These are phyloP conservation scores for Hypotaenidia philippensis DNA, from an alignment of 2,797 vertebrate genomes.

Conservation along the genomic window DNA sequence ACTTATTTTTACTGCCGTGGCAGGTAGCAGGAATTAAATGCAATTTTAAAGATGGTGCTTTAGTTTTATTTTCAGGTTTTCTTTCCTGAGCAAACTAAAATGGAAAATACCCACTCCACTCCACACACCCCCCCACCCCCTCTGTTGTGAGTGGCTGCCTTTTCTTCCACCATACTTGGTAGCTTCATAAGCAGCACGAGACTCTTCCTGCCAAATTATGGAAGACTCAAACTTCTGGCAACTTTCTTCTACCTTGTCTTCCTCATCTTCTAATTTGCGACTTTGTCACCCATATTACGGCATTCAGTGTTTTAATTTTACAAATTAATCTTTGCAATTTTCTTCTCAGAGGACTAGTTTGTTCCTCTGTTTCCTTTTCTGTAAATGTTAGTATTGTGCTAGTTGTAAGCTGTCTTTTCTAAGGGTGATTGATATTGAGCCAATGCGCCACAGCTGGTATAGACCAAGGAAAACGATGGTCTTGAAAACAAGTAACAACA, in stretches of 20 bases:
- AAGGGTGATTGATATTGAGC: neutral
- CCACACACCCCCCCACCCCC: neutral
- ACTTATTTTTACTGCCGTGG: neutral
- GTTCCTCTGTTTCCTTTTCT: neutral
- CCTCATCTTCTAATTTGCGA: neutral
- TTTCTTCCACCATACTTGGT: neutral
- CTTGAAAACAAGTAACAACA: neutral
- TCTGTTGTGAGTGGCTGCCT: neutral
- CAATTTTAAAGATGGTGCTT: neutral
- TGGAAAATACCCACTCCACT: neutral
- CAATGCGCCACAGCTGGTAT: neutral
- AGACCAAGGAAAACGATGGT: neutral
- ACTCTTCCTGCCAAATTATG: neutral
- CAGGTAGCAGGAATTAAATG: slow-evolving; percentile 11
- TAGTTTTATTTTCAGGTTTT: neutral
- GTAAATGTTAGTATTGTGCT: neutral
- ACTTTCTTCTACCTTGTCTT: neutral
- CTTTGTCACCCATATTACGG: neutral
- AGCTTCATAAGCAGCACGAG: neutral
- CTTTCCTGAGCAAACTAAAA: neutral
- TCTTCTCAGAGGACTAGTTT: neutral
- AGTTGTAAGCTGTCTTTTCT: neutral
- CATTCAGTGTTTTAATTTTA: neutral
- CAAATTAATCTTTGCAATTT: neutral
- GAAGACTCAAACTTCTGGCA: neutral